Evolutionary conservation across 2,888 invertebrate genomes (phyloP).

Genomic region (Keiferia lycopersicella): DNA sequence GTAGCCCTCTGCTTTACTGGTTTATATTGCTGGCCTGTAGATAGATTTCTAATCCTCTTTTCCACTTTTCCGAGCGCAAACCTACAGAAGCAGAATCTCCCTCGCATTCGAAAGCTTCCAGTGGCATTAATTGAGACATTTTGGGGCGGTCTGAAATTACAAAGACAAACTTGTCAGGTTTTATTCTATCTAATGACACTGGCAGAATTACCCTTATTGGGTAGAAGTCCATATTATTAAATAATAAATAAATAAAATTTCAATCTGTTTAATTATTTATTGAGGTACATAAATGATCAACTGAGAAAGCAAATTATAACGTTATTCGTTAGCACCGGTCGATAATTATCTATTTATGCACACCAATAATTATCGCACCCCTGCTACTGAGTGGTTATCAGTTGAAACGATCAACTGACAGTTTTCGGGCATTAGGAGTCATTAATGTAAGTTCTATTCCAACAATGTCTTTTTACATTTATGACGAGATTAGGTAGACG

Average conservation of each 20-base stretch:
- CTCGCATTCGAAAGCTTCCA: slow-evolving; percentile 9
- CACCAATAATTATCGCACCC: slow-evolving; percentile 14
- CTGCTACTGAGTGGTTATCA: slow-evolving; percentile 18
- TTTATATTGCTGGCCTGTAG: not conserved
- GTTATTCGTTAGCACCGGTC: slow-evolving; percentile 13
- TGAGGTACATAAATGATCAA: not conserved
- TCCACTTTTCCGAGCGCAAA: not conserved
- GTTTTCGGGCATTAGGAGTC: not conserved
- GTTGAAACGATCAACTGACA: not conserved
- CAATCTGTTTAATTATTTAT: not conserved
- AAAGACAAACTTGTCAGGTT: not conserved
- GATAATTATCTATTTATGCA: slow-evolving; percentile 12
- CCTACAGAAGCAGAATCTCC: slow-evolving; percentile 6
- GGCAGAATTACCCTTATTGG: too few species aligned
- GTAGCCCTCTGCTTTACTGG: not conserved
- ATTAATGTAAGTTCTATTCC: not conserved
- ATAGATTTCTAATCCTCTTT: slow-evolving; percentile 4
- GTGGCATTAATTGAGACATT: slow-evolving; percentile 6
- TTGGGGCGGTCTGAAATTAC: not conserved
- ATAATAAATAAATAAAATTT: not conserved
- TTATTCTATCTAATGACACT: not conserved
- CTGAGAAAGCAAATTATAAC: slow-evolving; percentile 4
- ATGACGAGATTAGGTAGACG: not conserved
- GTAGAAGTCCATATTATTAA: too few species aligned
- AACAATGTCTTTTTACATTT: not conserved